phyloP scores from a whole-genome alignment of 2,113 vertebrate genomes.

The Marcusenius ussheri region DNA sequence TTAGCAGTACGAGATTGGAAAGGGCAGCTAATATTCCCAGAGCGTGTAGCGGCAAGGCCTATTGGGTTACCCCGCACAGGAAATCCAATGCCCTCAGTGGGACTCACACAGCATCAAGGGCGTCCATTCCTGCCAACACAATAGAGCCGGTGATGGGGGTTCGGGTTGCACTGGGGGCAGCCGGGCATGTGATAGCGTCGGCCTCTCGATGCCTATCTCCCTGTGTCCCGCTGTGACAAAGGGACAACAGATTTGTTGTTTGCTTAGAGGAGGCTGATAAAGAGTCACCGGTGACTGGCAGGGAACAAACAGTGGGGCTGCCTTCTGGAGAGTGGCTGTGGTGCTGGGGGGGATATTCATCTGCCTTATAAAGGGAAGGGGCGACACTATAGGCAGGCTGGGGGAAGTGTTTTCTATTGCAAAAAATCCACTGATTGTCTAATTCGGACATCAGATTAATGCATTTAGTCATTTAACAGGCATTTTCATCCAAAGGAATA shows the following conservation, averaged over 20 bases:
- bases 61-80: conserved; percentile 48
- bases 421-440: background rate
- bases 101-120: conserved; percentile 35
- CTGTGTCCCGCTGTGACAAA: conserved; percentile 38
- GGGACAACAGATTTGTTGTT: conserved; percentile 43
- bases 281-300: background rate
- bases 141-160: conserved; percentile 22
- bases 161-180: conserved; percentile 36
- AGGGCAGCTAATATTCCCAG: conserved; percentile 23
- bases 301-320: background rate
- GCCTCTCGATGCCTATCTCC: conserved; percentile 49
- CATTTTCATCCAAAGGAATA: background rate
- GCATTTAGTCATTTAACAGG: background rate
- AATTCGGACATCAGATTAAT: background rate
- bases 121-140: conserved; percentile 26
- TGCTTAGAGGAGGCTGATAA: conserved; percentile 42
- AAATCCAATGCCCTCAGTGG: conserved; percentile 52
- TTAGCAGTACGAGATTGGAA: background rate
- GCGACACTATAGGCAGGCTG: background rate
- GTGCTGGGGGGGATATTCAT: background rate
- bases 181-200: conserved; percentile 23
- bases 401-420: background rate
- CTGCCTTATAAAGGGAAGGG: background rate
- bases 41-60: conserved; percentile 42
- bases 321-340: background rate